Evolutionary conservation across 2,797 vertebrate species (phyloP).

Genomic region (Petrocephalus sullivani): DNA sequence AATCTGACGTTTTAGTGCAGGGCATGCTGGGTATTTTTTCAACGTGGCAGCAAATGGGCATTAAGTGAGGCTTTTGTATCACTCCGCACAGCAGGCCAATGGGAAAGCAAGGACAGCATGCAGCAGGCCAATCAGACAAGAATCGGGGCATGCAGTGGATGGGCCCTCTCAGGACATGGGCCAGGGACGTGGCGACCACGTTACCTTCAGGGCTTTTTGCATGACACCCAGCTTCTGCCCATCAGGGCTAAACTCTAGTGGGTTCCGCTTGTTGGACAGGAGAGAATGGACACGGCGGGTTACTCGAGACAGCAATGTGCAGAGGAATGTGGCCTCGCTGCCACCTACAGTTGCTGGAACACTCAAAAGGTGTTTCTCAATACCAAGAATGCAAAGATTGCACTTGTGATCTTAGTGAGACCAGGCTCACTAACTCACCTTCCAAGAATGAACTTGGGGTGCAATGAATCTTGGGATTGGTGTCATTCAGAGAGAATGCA

Average conservation of each 20-base stretch:
- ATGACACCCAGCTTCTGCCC: conserved; percentile 88
- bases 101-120: background rate
- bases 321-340: background rate
- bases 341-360: background rate
- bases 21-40: background rate
- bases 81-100: background rate
- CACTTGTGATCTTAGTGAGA: background rate
- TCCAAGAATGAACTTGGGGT: background rate
- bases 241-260: conserved; percentile 87
- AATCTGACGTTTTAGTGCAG: background rate
- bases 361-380: background rate
- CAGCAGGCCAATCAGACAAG: background rate
- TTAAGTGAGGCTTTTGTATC: background rate
- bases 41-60: background rate
- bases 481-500: background rate
- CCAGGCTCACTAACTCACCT: background rate
- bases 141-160: background rate
- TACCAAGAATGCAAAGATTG: background rate
- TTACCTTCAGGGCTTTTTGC: conserved; percentile 98
- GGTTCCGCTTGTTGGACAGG: conserved; percentile 85
- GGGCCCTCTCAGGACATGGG: background rate
- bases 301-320: conserved; percentile 56
- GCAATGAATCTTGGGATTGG: background rate
- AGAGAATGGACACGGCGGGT: conserved; percentile 76
- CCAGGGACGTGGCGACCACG: conserved; percentile 34